phyloP scores from a whole-genome alignment of 2,888 invertebrate species.

The Oscheius onirici region DNA sequence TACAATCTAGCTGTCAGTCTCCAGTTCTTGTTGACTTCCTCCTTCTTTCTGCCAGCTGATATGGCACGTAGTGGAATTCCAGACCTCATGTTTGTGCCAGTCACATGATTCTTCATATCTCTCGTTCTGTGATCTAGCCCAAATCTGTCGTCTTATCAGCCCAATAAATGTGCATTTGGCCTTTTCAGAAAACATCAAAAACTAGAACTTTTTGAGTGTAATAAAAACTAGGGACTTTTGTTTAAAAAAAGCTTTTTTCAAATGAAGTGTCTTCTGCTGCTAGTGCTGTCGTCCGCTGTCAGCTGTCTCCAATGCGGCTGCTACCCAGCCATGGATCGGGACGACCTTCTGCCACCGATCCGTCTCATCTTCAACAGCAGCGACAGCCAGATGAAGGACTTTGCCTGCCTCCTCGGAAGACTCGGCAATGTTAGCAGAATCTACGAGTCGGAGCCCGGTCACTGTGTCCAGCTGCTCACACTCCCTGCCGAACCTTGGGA shows the following conservation, averaged over 20 bases:
- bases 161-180: not conserved
- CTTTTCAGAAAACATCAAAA: not conserved
- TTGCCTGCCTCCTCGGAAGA: conserved; percentile 7
- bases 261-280: not conserved
- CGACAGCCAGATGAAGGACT: conserved; percentile 5
- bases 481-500: conserved; percentile 11
- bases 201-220: not conserved
- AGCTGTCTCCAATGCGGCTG: not conserved
- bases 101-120: not conserved
- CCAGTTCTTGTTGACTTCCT: no score
- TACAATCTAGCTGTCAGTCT: not conserved
- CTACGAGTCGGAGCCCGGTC: not conserved
- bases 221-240: not conserved
- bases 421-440: not conserved
- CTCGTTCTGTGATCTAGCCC: conserved; percentile 4
- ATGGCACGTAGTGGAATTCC: no score
- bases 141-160: not conserved
- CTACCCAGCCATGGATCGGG: not conserved
- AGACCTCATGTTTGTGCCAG: not conserved
- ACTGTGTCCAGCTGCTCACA: conserved; percentile 17
- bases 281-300: not conserved
- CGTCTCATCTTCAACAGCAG: not conserved
- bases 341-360: conserved; percentile 7
- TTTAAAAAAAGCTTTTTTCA: not conserved
- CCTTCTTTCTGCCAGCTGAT: no score